Evolutionary conservation across 2,113 vertebrate genomes (phyloP).

Genomic region (Acrocephalus arundinaceus): DNA sequence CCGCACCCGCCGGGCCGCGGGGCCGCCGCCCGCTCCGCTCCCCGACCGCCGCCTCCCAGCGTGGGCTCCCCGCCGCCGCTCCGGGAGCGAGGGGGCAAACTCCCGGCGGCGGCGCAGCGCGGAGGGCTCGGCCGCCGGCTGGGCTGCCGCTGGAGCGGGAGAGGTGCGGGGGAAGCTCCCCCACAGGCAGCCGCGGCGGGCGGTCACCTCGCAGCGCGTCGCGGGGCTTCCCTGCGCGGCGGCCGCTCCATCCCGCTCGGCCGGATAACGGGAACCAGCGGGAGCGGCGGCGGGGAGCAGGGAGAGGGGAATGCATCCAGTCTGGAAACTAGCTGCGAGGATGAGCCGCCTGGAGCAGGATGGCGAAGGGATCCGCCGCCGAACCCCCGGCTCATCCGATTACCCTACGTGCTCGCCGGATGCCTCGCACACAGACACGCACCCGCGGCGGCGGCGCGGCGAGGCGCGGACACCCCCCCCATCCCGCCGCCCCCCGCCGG

Average conservation of each 20-base stretch:
- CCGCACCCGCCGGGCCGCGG: not conserved
- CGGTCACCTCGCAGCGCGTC: slow-evolving; percentile 18
- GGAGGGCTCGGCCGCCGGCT: not conserved
- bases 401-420: not conserved
- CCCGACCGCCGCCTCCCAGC: not conserved
- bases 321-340: slow-evolving; percentile 51
- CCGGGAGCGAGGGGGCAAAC: not conserved
- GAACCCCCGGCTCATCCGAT: slow-evolving; percentile 12
- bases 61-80: not conserved
- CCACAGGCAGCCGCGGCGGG: not conserved
- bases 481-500: not conserved
- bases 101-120: not conserved
- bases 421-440: not conserved
- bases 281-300: slow-evolving; percentile 11
- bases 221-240: slow-evolving; percentile 1
- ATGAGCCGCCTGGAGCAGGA: slow-evolving; percentile 18
- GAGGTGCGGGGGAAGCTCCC: not conserved
- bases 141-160: not conserved
- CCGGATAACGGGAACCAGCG: slow-evolving; percentile 34
- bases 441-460: not conserved
- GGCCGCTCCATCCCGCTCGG: slow-evolving; percentile 14
- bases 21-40: too few species aligned
- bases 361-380: not conserved
- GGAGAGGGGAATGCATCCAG: not conserved
- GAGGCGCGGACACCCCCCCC: not conserved